Conservation (phyloP, 2,888 invertebrate species). For the Agapostemon virescens region DNA sequence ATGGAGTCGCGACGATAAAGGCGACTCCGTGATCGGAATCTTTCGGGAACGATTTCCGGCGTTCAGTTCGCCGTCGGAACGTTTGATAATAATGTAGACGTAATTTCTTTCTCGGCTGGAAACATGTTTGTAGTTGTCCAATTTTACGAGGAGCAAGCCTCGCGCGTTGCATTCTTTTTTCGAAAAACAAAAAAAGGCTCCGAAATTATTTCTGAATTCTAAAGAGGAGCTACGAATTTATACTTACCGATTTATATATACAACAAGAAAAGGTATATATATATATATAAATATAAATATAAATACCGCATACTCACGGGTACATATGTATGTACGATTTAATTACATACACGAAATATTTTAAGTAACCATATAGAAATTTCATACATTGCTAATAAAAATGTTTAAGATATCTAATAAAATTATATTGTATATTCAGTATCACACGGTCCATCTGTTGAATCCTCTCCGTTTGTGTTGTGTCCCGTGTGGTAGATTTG, state of each 20-base stretch:
- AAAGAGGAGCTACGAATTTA: conserved; percentile 59
- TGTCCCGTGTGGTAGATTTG: neutral
- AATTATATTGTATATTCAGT: conserved; percentile 77
- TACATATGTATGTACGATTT: conserved; percentile 61
- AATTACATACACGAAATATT: conserved; percentile 69
- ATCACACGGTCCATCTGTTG: conserved; percentile 52
- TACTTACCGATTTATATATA: conserved; percentile 55
- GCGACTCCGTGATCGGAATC: conserved; percentile 10
- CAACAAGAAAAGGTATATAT: conserved; percentile 43
- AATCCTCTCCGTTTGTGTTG: conserved; percentile 22
- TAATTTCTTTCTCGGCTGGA: conserved; percentile 20
- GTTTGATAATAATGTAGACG: conserved; percentile 30
- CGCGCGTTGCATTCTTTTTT: conserved; percentile 49
- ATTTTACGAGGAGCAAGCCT: conserved; percentile 21
- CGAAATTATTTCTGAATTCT: conserved; percentile 39
- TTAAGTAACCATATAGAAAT: conserved; percentile 73
- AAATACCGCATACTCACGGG: conserved; percentile 60
- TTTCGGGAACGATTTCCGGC: neutral
- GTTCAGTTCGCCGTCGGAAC: conserved; percentile 1
- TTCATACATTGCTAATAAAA: conserved; percentile 76
- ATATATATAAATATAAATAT: conserved; percentile 57
- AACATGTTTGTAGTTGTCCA: conserved; percentile 1
- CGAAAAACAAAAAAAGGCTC: conserved; percentile 28
- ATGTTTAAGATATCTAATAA: conserved; percentile 75
- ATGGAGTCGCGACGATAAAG: neutral